Evolutionary conservation across 2,113 vertebrate species (phyloP).

Genomic region (Erpornis zantholeuca): DNA sequence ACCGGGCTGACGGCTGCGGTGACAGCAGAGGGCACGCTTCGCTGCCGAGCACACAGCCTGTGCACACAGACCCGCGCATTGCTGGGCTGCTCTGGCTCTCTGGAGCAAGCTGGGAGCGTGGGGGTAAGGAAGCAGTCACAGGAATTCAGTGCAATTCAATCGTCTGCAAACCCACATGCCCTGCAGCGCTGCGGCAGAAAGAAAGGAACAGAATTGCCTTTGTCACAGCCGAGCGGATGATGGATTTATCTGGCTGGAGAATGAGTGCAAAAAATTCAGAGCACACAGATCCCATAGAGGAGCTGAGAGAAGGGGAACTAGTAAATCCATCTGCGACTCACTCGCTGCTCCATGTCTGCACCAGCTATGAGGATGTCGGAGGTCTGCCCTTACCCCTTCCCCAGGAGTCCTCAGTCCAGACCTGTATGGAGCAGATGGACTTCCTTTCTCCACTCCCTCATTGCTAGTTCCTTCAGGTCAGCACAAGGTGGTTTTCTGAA

Average conservation of each 20-base stretch:
- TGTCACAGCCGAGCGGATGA: not conserved
- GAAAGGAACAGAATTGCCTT: not conserved
- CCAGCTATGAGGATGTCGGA: not conserved
- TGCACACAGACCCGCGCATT: rapidly evolving
- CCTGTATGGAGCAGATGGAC: rapidly evolving
- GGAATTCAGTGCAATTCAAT: not conserved
- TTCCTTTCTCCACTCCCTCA: not conserved
- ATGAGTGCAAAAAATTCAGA: not conserved
- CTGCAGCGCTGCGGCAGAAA: not conserved
- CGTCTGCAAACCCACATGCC: not conserved
- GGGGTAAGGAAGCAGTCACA: not conserved
- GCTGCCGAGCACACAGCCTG: not conserved
- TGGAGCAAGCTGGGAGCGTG: not conserved
- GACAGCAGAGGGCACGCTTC: slow-evolving; percentile 55
- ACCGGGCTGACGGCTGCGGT: rapidly evolving
- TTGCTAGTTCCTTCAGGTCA: not conserved
- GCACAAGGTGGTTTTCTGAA: not conserved
- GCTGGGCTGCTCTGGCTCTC: not conserved
- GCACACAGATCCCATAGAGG: not conserved
- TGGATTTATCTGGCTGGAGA: slow-evolving; percentile 39
- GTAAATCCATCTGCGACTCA: not conserved
- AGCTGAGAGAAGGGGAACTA: not conserved
- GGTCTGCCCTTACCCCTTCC: not conserved
- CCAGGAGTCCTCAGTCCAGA: not conserved
- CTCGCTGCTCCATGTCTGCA: rapidly evolving